phyloP scores from a whole-genome alignment of 2,888 invertebrate genomes.

The Acrobasis consociella region DNA sequence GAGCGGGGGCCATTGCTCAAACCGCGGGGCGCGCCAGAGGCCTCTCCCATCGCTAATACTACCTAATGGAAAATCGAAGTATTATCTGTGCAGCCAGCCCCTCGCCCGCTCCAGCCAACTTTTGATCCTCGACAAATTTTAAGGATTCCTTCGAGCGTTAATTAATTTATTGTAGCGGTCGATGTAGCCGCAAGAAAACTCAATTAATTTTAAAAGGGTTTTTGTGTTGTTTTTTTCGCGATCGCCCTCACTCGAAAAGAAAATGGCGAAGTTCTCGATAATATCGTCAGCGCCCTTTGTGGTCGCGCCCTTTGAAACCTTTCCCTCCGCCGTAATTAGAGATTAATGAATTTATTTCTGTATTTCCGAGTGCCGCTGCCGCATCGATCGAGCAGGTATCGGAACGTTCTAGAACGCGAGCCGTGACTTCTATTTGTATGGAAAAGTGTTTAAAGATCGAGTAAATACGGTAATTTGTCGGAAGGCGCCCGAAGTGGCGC shows the following conservation, averaged over 20 bases:
- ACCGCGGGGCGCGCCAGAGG: constrained; percentile 60
- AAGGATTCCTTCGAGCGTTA: constrained; percentile 80
- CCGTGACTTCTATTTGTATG: constrained; percentile 28
- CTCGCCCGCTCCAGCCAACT: constrained; percentile 60
- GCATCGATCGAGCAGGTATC: not conserved
- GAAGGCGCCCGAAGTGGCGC: constrained; percentile 39
- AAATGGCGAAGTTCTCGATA: constrained; percentile 66
- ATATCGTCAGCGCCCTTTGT: constrained; percentile 63
- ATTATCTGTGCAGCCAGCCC: constrained; percentile 67
- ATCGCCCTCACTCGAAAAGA: constrained; percentile 61
- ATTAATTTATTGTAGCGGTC: constrained; percentile 80
- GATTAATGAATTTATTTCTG: constrained; percentile 68
- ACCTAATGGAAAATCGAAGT: constrained; percentile 81
- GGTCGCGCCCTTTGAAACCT: constrained; percentile 61
- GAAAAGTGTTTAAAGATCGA: constrained; percentile 32
- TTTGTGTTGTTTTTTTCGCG: constrained; percentile 78
- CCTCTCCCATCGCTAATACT: constrained; percentile 77
- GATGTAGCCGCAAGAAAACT: constrained; percentile 82
- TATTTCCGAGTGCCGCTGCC: constrained; percentile 32
- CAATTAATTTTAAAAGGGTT: constrained; percentile 83
- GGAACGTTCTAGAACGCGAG: not conserved
- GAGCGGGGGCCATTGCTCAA: constrained; percentile 61
- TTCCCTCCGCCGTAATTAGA: constrained; percentile 69
- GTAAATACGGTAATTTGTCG: constrained; percentile 42
- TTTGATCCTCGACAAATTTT: constrained; percentile 81